phyloP scores from a whole-genome alignment of 2,113 vertebrate species.

The Platycercus adscitus region DNA sequence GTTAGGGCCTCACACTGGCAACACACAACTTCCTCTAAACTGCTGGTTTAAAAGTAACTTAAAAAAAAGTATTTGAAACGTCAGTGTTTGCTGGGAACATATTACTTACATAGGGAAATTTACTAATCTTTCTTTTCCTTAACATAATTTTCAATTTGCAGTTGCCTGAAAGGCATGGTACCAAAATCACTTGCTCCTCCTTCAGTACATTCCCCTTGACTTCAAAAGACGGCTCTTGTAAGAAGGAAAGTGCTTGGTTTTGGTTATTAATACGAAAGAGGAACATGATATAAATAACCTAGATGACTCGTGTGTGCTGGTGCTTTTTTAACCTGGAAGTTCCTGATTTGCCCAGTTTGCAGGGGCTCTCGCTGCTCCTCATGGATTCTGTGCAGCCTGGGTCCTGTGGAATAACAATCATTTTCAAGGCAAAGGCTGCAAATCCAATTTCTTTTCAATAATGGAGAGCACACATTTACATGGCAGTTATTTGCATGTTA shows the following conservation, averaged over 20 bases:
- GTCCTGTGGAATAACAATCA: fast-evolving
- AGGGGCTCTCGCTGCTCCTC: background rate
- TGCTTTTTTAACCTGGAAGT: background rate
- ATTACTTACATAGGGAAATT: background rate
- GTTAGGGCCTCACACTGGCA: background rate
- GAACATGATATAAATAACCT: slow-evolving; percentile 50
- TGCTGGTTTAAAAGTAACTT: background rate
- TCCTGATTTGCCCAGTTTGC: background rate
- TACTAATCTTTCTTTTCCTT: background rate
- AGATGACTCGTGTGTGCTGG: background rate
- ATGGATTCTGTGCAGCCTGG: background rate
- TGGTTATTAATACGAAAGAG: slow-evolving; percentile 32
- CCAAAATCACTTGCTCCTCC: background rate
- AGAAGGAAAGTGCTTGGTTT: slow-evolving; percentile 59
- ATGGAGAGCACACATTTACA: background rate
- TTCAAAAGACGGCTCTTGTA: background rate
- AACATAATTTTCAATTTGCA: background rate
- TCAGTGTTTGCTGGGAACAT: background rate
- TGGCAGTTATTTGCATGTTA: background rate
- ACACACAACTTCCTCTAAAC: slow-evolving; percentile 25
- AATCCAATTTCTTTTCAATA: background rate
- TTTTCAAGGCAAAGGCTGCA: background rate
- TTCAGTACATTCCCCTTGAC: background rate
- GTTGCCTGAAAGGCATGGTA: background rate
- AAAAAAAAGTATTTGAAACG: background rate